A percentile compares a stretch with the other conserved stretches of the same genome.
Conservation (phyloP, 2,888 invertebrate species). For the Plebejus argus region DNA sequence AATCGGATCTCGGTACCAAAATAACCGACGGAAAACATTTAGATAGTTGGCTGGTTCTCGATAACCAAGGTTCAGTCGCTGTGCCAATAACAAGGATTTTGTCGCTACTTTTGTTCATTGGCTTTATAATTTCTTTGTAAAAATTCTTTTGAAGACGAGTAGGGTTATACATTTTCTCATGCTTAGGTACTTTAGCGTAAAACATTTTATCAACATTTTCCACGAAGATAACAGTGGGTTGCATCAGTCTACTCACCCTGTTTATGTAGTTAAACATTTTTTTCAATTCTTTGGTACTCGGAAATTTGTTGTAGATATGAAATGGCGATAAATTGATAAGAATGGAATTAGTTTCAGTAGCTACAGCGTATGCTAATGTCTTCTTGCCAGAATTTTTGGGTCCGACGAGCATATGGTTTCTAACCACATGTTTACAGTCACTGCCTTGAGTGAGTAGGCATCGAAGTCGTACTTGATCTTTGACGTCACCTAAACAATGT, state of each 20-base stretch:
- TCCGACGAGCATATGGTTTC: slow-evolving; percentile 86
- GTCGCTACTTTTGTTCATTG: slow-evolving; percentile 81
- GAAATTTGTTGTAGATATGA: slow-evolving; percentile 85
- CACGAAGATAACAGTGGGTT: slow-evolving; percentile 87
- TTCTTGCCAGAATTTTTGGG: slow-evolving; percentile 86
- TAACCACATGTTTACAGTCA: slow-evolving; percentile 62
- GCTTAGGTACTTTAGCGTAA: slow-evolving; percentile 83
- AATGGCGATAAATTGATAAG: slow-evolving; percentile 88
- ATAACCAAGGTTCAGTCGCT: slow-evolving; percentile 84
- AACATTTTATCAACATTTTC: slow-evolving; percentile 85
- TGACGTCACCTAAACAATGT: slow-evolving; percentile 82
- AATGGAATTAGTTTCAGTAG: slow-evolving; percentile 87
- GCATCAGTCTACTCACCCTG: slow-evolving; percentile 84
- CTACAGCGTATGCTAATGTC: slow-evolving; percentile 86
- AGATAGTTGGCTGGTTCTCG: slow-evolving; percentile 64
- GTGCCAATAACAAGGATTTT: slow-evolving; percentile 86
- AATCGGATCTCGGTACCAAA: slow-evolving; percentile 80
- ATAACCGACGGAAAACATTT: slow-evolving; percentile 82
- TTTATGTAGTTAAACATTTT: slow-evolving; percentile 84
- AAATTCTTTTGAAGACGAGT: slow-evolving; percentile 85
- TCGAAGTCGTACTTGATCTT: slow-evolving; percentile 80
- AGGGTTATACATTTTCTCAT: slow-evolving; percentile 84
- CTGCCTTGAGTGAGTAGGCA: slow-evolving; percentile 82
- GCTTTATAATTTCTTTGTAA: slow-evolving; percentile 85
- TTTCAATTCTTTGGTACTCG: slow-evolving; percentile 84